These are phyloP conservation scores for Clarias magur DNA, from an alignment of 2,113 vertebrate genomes.

Conservation along the genomic window DNA sequence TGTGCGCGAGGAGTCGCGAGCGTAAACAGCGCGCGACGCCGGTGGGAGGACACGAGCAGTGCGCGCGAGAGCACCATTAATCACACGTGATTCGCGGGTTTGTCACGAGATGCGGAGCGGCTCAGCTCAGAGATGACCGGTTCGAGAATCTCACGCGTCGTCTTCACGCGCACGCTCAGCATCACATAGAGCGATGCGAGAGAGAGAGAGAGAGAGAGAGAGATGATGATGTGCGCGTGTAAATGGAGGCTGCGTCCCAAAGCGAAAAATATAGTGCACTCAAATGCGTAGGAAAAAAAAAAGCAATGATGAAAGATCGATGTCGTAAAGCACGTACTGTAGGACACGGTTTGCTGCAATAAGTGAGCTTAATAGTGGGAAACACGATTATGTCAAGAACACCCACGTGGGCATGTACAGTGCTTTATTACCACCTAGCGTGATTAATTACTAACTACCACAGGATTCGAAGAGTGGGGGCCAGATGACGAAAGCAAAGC, in stretches of 20 bases:
- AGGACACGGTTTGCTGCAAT: not conserved
- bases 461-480: not conserved
- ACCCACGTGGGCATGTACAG: not conserved
- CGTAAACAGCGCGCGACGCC: conserved; percentile 66
- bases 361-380: not conserved
- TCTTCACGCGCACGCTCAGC: not conserved
- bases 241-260: not conserved
- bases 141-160: not conserved
- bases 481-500: no score
- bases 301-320: not conserved
- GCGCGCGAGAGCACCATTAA: conserved; percentile 55
- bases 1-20: not conserved
- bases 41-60: conserved; percentile 67
- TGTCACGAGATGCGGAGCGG: not conserved
- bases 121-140: not conserved
- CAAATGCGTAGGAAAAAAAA: not conserved
- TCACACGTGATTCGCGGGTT: not conserved
- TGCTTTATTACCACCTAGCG: not conserved
- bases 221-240: not conserved
- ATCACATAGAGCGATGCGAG: not conserved
- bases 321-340: not conserved
- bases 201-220: not conserved
- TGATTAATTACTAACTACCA: not conserved
- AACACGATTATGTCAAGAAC: not conserved
- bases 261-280: conserved; percentile 15